Evolutionary conservation across 2,888 invertebrate genomes (phyloP), one percentile per base, ranked within the genome.

Genomic region (Brenthis ino): DNA sequence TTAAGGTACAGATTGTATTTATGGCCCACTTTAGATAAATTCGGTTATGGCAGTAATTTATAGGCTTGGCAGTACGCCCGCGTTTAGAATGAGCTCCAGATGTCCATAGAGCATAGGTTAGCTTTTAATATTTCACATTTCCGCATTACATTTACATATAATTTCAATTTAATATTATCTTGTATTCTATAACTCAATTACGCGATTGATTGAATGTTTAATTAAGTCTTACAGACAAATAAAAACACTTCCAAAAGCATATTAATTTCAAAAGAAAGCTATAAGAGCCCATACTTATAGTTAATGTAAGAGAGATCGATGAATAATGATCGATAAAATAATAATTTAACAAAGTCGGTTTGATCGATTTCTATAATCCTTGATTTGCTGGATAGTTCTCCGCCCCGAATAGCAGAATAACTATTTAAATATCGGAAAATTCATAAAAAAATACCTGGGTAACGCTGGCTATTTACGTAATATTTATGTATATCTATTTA

Each of bases 1-100:
- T 37, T 65, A 63, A 55, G 50, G 50, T 63, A 63, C 14, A 47
- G 16, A 51, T 5, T 48, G 51, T 72, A 67, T 69, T 72, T 67
- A 67, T 66, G 61, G 47, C 12, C 20, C 69, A 71, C 71, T 71
- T 69, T 53, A 64, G 64, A 71, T 69, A 67, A 56, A 24, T 54
- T 20, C 20, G 66, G 8, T 48, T 43, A 65, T 65, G 65, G 57
- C 65, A 43, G 57, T 57, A 58, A 70, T 65, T 71, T 71, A 71
- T 69, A 37, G 2, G 57, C 12, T 37, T 72, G 72, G 72, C 72
- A 65, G 43, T 6, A 11, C 50, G 67, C 72, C 72, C 55, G n/a
- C 56, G 24, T 56, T 61, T 16, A 54, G 50, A 63, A 56, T 55
- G 37, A 16, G 33, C 28, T 50, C 51, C 56, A 66, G 53, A 66